Evolutionary conservation across 2,113 vertebrate species (phyloP), one percentile per base, ranked within the genome.

Genomic region (Aptenodytes forsteri): DNA sequence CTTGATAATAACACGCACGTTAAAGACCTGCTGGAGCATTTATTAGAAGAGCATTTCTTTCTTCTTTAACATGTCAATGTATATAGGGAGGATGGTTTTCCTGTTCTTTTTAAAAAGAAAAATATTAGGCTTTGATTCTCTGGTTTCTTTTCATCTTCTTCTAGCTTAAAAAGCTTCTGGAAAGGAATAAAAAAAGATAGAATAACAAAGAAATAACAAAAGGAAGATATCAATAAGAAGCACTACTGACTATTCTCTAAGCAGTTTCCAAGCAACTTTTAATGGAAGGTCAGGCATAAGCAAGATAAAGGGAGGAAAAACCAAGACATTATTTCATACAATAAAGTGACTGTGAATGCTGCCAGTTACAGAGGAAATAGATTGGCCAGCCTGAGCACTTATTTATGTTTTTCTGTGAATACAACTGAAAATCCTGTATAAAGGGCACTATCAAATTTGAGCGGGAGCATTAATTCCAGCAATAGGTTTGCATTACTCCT

Each of bases 261-360:
- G 98, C 98, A 99, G 99, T 99, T 99, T 99, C 99, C 98, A 99
- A 99, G 99, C 99, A 99, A 99, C 99, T 99, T 99, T 99, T 98
- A 99, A 99, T 99, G 98, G 99, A 99, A 99, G 99, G 99, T 99
- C 98, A 99, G 98, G 94, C 96, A 93, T 96, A 98, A 98, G 97
- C 98, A 98, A 98, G 98, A 98, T 97, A 98, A 98, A 99, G 97
- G 97, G 95, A 98, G 83, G 93, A 97, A 96, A 98, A 98, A 98
- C 95, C 96, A 98, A 96, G 87, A 96, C 98, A 97, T 98, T 98
- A 98, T 98, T 99, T 98, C 83, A 96, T 92, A 98, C 97, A 98
- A 96, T 97, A 94, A 98, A 98, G 90, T 98, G 96, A 96, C 78
- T 91, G 83, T 97, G 97, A 98, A 97, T 97, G 97, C 97, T 98